Base-by-base conservation (phyloP, 2,888 invertebrate species). In the Thecocarcelia acutangulata region DNA sequence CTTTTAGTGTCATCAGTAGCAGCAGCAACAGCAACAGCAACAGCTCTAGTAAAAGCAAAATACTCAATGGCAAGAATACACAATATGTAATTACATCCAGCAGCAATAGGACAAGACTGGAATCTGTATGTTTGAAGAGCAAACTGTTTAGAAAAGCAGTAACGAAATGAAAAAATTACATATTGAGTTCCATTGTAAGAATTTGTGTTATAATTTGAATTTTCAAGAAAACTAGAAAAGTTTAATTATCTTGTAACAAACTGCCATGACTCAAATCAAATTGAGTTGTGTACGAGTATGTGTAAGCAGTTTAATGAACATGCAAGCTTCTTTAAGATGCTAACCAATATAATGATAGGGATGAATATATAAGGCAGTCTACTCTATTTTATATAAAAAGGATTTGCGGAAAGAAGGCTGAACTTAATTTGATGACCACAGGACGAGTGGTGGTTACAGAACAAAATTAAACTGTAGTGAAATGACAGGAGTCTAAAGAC, bases 1-100 rank as follows among this genome's bases (percentile, higher is more conserved):
- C 52, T 64, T 78, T 33, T 44, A 78, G 42, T 59, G 64, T 64
- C 72, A 59, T 64, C 59, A 59, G 44, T 42, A 64, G 48, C 78
- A 66, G 28, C 17, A 72, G n/a, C 59, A n/a, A n/a, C n/a, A n/a
- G n/a, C n/a, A n/a, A n/a, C n/a, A n/a, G n/a, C n/a, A n/a, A n/a
- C n/a, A n/a, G n/a, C n/a, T n/a, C n/a, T n/a, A n/a, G n/a, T n/a
- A 61, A 48, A 21, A 58, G 42, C 42, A 13, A 56, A 58, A 28
- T 50, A 15, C 17, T 69, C 15, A 21, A 33, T 42, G 40, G 44
- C 13, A 56, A 64, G 6, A 33, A 19, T 19, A 40, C 37, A 40
- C 37, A 42, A 40, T 40, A 21, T 17, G 6, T 33, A 33, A 3
- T 56, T 5, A 11, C 28, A 44, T 46, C 6, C 8, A 24, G 52